A percentile compares a stretch with the other conserved stretches of the same genome.
These are phyloP conservation scores for Leucophenga varia DNA, from an alignment of 1,140 invertebrate species.

Conservation along the genomic window DNA sequence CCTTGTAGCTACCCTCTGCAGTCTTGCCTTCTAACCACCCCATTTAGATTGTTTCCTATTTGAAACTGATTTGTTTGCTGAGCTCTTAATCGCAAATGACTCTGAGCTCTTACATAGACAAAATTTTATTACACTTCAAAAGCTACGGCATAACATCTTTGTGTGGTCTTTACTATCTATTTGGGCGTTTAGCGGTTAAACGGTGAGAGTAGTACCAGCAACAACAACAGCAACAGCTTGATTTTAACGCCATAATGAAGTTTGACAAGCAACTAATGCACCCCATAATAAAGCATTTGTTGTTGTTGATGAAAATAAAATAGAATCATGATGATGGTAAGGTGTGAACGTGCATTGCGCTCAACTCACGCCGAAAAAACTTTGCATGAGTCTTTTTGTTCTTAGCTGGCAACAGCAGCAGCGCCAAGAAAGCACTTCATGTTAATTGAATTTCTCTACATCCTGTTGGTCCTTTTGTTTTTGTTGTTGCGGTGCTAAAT, in stretches of 20 bases:
- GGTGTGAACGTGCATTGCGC: conserved; percentile 38
- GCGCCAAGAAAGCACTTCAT: conserved; percentile 34
- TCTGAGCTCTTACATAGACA: too few relatives aligned
- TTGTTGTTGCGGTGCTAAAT: conserved; percentile 13
- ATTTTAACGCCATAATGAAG: too few relatives aligned
- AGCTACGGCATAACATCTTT: conserved; percentile 25
- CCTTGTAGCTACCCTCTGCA: too few relatives aligned
- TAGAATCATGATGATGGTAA: conserved; percentile 46
- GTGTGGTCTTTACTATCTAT: conserved; percentile 14
- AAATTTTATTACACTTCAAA: neutral
- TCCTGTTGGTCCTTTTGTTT: neutral
- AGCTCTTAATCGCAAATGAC: conserved; percentile 38
- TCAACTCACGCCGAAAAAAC: too few relatives aligned
- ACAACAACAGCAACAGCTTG: too few relatives aligned
- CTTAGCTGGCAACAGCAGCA: too few relatives aligned
- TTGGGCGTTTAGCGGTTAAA: conserved; percentile 25
- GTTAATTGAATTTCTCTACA: conserved; percentile 46
- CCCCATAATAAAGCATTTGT: too few relatives aligned
- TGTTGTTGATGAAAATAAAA: conserved; percentile 11
- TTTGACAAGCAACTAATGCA: too few relatives aligned
- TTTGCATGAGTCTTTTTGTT: too few relatives aligned
- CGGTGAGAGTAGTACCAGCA: conserved; percentile 3
- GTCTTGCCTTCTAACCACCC: too few relatives aligned
- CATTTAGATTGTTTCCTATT: too few relatives aligned
- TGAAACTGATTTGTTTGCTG: conserved; percentile 40